These are phyloP conservation scores for Athetis lepigone DNA, from an alignment of 2,888 invertebrate genomes.

Conservation along the genomic window DNA sequence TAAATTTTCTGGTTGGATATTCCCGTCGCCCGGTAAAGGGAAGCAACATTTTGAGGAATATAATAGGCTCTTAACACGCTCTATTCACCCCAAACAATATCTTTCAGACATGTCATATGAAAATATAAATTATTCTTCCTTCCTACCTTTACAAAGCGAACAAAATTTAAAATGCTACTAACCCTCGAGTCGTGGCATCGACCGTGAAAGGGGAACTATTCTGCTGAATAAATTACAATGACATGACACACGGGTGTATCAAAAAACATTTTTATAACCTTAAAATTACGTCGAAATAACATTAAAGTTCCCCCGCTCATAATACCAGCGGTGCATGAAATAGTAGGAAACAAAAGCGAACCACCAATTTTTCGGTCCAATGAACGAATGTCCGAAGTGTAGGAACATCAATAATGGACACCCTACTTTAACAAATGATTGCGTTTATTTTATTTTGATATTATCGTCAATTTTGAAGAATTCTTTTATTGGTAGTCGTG, in stretches of 20 bases:
- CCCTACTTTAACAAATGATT: slow-evolving; percentile 40
- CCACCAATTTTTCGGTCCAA: slow-evolving; percentile 68
- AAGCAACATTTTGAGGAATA: not conserved
- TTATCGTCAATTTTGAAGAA: slow-evolving; percentile 11
- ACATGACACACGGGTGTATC: slow-evolving; percentile 49
- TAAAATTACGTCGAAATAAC: slow-evolving; percentile 56
- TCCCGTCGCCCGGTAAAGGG: not conserved
- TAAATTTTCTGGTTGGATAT: not conserved
- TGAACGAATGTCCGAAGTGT: slow-evolving; percentile 63
- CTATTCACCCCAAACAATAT: slow-evolving; percentile 27
- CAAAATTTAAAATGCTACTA: slow-evolving; percentile 38
- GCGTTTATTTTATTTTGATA: slow-evolving; percentile 23
- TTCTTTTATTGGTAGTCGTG: not conserved
- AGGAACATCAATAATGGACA: slow-evolving; percentile 61
- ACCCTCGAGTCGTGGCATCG: slow-evolving; percentile 44
- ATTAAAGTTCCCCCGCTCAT: slow-evolving; percentile 58
- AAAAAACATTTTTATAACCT: slow-evolving; percentile 64
- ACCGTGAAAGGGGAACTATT: slow-evolving; percentile 63
- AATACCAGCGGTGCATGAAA: slow-evolving; percentile 62
- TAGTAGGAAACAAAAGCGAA: slow-evolving; percentile 63
- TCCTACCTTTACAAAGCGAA: slow-evolving; percentile 29
- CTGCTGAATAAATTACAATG: slow-evolving; percentile 61
- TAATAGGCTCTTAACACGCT: slow-evolving; percentile 16
- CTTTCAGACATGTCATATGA: slow-evolving; percentile 20
- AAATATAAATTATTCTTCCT: slow-evolving; percentile 31